Percentiles rank a stretch among this genome's conserved stretches.
Conservation (phyloP, 2,888 invertebrate genomes). For the Vandiemenella viatica region DNA sequence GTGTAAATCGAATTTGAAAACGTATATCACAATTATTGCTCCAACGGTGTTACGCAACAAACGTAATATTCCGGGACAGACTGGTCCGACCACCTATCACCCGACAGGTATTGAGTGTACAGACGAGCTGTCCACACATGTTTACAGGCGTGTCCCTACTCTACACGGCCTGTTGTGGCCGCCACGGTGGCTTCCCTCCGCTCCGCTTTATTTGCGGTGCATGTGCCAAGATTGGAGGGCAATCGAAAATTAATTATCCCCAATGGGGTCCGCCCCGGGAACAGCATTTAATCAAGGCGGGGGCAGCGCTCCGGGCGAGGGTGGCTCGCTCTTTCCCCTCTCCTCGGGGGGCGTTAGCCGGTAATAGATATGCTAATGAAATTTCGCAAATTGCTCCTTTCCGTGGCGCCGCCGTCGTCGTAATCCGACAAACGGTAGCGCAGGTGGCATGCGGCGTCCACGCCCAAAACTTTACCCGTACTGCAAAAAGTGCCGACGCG, state of each 20-base stretch:
- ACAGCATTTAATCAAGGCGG: slow-evolving; percentile 19
- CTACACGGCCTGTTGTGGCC: background rate
- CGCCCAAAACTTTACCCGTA: background rate
- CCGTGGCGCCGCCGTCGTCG: slow-evolving; percentile 3
- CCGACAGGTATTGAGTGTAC: too few relatives aligned
- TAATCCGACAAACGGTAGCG: background rate
- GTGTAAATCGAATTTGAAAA: too few relatives aligned
- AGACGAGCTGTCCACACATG: too few relatives aligned
- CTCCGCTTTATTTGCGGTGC: slow-evolving; percentile 16
- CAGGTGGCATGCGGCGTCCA: background rate
- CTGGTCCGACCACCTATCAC: too few relatives aligned
- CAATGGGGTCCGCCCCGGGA: slow-evolving; percentile 20
- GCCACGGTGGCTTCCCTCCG: slow-evolving; percentile 2
- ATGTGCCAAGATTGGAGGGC: slow-evolving; percentile 21
- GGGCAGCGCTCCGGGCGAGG: slow-evolving; percentile 13
- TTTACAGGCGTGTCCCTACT: too few relatives aligned
- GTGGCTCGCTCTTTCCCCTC: slow-evolving; percentile 9
- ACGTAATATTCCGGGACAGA: too few relatives aligned
- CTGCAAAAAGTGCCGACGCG: background rate
- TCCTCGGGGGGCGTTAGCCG: slow-evolving; percentile 15
- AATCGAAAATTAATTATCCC: slow-evolving; percentile 27
- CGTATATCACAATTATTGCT: too few relatives aligned
- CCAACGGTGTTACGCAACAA: too few relatives aligned
- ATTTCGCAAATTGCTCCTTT: slow-evolving; percentile 21
- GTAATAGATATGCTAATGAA: slow-evolving; percentile 23